phyloP scores from a whole-genome alignment of 2,888 invertebrate genomes.

The Omphaloscelis lunosa region DNA sequence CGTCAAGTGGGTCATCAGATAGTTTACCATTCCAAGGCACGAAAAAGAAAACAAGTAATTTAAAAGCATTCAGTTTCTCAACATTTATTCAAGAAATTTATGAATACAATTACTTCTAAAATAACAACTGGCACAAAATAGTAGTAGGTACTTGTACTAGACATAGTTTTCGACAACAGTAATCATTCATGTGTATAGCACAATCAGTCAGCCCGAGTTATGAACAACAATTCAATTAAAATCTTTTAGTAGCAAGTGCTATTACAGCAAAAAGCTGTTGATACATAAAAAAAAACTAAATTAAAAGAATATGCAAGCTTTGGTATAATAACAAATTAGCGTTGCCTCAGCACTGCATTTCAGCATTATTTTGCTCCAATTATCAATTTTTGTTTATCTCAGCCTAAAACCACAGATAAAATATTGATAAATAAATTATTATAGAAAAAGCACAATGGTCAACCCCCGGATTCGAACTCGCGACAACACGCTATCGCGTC shows the following conservation, averaged over 20 bases:
- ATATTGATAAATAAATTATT: background rate
- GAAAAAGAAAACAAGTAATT: background rate
- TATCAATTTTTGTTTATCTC: conserved; percentile 21
- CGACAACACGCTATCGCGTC: conserved; percentile 17
- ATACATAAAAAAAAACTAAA: background rate
- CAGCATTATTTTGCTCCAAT: conserved; percentile 17
- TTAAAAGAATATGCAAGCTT: conserved; percentile 25
- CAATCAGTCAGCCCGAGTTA: conserved; percentile 6
- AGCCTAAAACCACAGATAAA: conserved; percentile 13
- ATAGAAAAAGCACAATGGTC: background rate
- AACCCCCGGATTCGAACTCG: conserved; percentile 37
- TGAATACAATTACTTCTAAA: background rate
- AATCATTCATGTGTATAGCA: background rate
- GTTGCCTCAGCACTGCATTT: conserved; percentile 4
- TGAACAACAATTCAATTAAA: background rate
- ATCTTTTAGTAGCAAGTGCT: background rate
- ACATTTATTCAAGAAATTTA: background rate
- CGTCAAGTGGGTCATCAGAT: background rate
- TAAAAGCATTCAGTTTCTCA: background rate
- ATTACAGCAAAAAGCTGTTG: background rate
- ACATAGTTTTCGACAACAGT: background rate
- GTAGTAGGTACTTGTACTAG: background rate
- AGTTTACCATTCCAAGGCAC: too few species aligned
- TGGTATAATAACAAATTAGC: background rate
- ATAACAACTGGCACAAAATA: background rate